phyloP scores from a whole-genome alignment of 1,140 invertebrate species.

The Euura lappo region DNA sequence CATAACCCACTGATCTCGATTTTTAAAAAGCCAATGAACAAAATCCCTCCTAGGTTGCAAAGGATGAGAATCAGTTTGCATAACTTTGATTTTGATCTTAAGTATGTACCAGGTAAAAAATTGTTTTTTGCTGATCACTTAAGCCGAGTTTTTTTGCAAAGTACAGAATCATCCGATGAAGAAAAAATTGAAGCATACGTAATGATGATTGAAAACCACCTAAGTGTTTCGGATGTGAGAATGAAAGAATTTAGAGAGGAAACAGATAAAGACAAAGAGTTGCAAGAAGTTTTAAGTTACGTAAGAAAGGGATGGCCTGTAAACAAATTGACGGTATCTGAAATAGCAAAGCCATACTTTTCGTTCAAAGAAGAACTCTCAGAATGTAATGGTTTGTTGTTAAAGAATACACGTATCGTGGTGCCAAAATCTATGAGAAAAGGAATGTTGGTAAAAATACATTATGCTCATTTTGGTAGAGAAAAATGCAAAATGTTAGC shows the following conservation, averaged over 20 bases:
- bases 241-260: background rate
- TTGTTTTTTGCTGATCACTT: slow-evolving; percentile 35
- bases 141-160: slow-evolving; percentile 28
- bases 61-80: slow-evolving; percentile 37
- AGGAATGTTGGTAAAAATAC: slow-evolving; percentile 48
- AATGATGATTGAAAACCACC: background rate
- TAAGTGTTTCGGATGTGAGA: background rate
- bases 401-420: slow-evolving; percentile 44
- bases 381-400: slow-evolving; percentile 42
- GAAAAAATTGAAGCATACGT: slow-evolving; percentile 8
- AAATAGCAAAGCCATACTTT: slow-evolving; percentile 39
- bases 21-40: slow-evolving; percentile 44
- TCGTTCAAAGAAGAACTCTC: slow-evolving; percentile 41
- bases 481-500: slow-evolving; percentile 49
- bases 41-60: slow-evolving; percentile 42
- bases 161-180: slow-evolving; percentile 7
- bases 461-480: slow-evolving; percentile 56
- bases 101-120: slow-evolving; percentile 33
- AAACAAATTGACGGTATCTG: slow-evolving; percentile 12
- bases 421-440: slow-evolving; percentile 46
- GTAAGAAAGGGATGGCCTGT: slow-evolving; percentile 50
- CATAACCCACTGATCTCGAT: slow-evolving; percentile 48
- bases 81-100: slow-evolving; percentile 35
- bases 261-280: background rate
- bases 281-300: slow-evolving; percentile 32